Evolutionary conservation across 2,888 invertebrate species (phyloP).

Genomic region (Cerceris ruficornis): DNA sequence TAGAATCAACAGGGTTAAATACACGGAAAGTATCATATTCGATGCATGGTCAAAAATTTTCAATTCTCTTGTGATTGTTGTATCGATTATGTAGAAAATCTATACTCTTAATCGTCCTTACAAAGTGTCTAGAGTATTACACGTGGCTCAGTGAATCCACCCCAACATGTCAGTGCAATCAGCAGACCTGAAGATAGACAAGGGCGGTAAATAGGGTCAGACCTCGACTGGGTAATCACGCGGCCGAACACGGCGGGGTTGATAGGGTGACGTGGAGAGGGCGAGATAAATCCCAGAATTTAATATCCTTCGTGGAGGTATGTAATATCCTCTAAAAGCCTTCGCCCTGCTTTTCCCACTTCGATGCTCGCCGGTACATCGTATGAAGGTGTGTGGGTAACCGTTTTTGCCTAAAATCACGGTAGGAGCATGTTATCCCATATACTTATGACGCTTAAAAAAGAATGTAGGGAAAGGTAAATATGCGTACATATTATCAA

Average conservation of each 20-base stretch:
- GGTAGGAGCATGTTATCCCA: constrained; percentile 7
- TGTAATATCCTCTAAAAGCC: constrained; percentile 78
- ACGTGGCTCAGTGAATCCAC: constrained; percentile 23
- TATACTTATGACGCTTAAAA: too few relatives aligned
- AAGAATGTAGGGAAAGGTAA: too few relatives aligned
- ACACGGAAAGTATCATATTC: too few relatives aligned
- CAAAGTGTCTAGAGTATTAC: constrained; percentile 37
- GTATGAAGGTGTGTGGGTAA: constrained; percentile 21
- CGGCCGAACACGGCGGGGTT: constrained; percentile 50
- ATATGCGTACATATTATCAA: too few relatives aligned
- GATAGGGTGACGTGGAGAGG: constrained; percentile 53
- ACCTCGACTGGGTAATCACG: constrained; percentile 55
- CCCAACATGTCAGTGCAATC: constrained; percentile 47
- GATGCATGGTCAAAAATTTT: too few relatives aligned
- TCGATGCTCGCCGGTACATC: constrained; percentile 19
- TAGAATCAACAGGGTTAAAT: too few relatives aligned
- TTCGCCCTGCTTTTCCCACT: constrained; percentile 39
- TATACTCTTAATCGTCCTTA: constrained; percentile 6
- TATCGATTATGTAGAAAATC: too few relatives aligned
- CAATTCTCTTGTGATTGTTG: too few relatives aligned
- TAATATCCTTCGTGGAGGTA: constrained; percentile 78
- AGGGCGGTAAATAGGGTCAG: constrained; percentile 27
- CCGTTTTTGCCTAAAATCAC: constrained; percentile 58
- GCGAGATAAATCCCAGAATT: constrained; percentile 79
- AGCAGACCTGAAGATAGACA: constrained; percentile 34